Percentiles rank a stretch among this genome's conserved stretches.
phyloP scores from a whole-genome alignment of 1,140 invertebrate genomes.

The Drosophila carrolli region DNA sequence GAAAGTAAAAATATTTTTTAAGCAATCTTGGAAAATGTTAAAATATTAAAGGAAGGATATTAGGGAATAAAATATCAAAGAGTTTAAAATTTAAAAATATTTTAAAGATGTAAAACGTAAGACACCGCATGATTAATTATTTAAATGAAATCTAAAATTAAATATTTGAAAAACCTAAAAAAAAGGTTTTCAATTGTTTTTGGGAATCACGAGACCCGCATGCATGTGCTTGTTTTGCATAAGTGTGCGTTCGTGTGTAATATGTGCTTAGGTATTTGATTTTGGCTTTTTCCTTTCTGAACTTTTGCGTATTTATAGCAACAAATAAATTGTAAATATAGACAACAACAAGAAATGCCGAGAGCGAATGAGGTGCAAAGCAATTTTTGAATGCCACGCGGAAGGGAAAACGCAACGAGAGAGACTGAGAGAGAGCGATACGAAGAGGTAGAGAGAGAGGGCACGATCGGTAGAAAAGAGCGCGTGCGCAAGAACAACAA shows the following conservation, averaged over 20 bases:
- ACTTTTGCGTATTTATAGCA: conserved; percentile 73
- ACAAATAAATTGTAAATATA: conserved; percentile 75
- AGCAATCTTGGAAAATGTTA: too few species aligned
- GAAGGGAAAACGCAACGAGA: conserved; percentile 45
- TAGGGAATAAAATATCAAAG: not conserved
- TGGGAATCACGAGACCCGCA: conserved; percentile 70
- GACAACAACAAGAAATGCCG: conserved; percentile 66
- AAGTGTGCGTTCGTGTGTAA: conserved; percentile 10
- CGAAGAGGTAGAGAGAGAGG: conserved; percentile 1
- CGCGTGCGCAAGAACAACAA: conserved; percentile 57
- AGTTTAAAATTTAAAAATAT: not conserved
- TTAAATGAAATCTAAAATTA: not conserved
- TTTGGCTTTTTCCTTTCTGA: conserved; percentile 32
- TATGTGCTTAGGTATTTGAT: not conserved
- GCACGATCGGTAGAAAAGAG: conserved; percentile 14
- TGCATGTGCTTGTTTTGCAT: conserved; percentile 23
- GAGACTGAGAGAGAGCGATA: conserved; percentile 7
- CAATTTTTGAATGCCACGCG: conserved; percentile 76
- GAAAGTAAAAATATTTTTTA: too few species aligned
- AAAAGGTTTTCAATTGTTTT: conserved; percentile 54
- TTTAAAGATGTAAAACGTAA: not conserved
- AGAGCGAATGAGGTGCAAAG: conserved; percentile 40
- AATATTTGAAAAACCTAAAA: conserved; percentile 12
- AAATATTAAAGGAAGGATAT: not conserved
- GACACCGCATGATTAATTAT: not conserved